phyloP scores from a whole-genome alignment of 1,140 invertebrate species.

The Harlomillsia oculata region DNA sequence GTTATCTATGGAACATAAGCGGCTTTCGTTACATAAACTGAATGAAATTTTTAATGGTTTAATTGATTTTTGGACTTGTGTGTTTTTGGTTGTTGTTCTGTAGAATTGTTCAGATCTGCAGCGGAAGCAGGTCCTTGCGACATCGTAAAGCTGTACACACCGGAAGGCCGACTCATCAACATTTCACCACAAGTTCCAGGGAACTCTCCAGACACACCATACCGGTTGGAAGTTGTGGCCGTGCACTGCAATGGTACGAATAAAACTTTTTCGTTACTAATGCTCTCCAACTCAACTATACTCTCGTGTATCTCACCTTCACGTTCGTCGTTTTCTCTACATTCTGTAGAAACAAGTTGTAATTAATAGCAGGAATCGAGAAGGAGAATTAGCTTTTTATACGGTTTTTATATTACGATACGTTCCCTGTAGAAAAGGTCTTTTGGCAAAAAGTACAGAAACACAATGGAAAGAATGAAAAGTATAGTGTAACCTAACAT shows the following conservation, averaged over 20 bases:
- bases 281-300: background rate
- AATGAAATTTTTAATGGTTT: conserved; percentile 7
- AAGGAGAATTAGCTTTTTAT: background rate
- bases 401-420: background rate
- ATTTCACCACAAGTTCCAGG: conserved; percentile 52
- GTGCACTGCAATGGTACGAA: conserved; percentile 37
- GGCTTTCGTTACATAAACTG: background rate
- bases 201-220: conserved; percentile 51
- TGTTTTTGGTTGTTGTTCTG: conserved; percentile 4
- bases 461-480: no score
- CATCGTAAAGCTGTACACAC: conserved; percentile 52
- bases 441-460: no score
- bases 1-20: no score
- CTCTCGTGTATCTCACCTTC: background rate
- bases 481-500: no score
- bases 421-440: no score
- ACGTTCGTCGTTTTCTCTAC: background rate
- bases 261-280: background rate
- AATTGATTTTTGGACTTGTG: no score
- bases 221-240: conserved; percentile 50
- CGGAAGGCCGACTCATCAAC: conserved; percentile 53
- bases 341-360: background rate
- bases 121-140: conserved; percentile 53
- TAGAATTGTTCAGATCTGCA: conserved; percentile 53
- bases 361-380: background rate